phyloP scores from a whole-genome alignment of 2,888 invertebrate genomes.

The Apamea crenata region DNA sequence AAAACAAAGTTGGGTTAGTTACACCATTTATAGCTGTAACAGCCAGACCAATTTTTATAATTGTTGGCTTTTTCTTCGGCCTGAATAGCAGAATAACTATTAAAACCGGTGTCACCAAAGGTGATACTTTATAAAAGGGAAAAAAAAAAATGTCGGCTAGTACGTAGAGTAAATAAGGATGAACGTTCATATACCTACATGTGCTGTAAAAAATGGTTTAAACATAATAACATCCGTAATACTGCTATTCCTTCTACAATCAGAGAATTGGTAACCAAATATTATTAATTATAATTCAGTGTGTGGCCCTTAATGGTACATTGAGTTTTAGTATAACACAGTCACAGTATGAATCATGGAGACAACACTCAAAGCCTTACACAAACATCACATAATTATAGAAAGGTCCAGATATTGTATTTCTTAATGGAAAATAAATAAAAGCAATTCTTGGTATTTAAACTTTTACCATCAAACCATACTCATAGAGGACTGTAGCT shows the following conservation, averaged over 20 bases:
- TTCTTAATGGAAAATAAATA: background rate
- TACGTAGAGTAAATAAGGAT: conserved; percentile 19
- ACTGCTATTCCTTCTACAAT: conserved; percentile 6
- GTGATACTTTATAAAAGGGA: too few species aligned
- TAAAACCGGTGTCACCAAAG: too few species aligned
- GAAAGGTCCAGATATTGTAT: background rate
- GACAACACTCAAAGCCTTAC: background rate
- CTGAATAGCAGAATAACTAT: too few species aligned
- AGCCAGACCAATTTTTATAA: background rate
- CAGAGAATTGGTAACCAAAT: background rate
- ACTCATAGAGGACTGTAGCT: background rate
- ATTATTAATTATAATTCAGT: background rate
- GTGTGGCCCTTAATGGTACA: background rate
- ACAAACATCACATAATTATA: background rate
- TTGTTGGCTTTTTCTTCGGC: too few species aligned
- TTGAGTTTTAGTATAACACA: background rate
- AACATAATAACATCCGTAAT: conserved; percentile 9
- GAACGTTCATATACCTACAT: background rate
- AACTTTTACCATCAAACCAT: background rate
- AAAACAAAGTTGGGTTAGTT: background rate
- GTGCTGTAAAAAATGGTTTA: background rate
- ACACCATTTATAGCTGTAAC: background rate
- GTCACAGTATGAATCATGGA: background rate
- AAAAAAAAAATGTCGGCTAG: too few species aligned
- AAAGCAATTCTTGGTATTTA: background rate